Percentiles rank a stretch among this genome's conserved stretches.
Evolutionary conservation across 2,113 vertebrate species (phyloP).

Genomic region (Istiophorus platypterus): DNA sequence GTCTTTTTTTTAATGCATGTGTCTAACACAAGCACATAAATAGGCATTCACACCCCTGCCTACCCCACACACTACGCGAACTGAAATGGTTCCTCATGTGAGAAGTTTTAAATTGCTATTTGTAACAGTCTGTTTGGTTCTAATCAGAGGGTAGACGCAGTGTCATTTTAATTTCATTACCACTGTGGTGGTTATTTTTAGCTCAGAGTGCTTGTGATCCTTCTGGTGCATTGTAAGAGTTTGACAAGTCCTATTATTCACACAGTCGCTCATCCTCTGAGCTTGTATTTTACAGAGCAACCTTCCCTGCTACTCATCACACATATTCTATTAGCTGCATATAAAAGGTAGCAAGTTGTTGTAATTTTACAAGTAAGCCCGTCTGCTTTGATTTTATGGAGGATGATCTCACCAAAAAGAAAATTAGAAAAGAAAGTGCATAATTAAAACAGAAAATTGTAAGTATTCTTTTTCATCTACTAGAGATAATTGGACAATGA

Average conservation of each 20-base stretch:
- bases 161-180: conserved; percentile 72
- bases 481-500: neutral
- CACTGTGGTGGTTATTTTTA: conserved; percentile 72
- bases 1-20: neutral
- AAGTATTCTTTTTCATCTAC: neutral
- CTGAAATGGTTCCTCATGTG: conserved; percentile 32
- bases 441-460: neutral
- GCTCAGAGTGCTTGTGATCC: conserved; percentile 65
- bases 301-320: conserved; percentile 55
- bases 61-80: conserved; percentile 19
- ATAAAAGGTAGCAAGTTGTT: conserved; percentile 51
- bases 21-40: neutral
- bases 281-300: conserved; percentile 67
- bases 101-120: conserved; percentile 63
- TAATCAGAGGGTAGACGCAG: conserved; percentile 61
- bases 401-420: conserved; percentile 26
- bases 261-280: conserved; percentile 65
- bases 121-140: conserved; percentile 63
- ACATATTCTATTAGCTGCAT: conserved; percentile 52
- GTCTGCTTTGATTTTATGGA: conserved; percentile 31
- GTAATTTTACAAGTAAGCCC: conserved; percentile 47
- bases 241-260: conserved; percentile 77
- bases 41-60: neutral
- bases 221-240: conserved; percentile 69
- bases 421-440: neutral